Conservation (phyloP, 2,888 invertebrate genomes). For the Parascotia fuliginaria region DNA sequence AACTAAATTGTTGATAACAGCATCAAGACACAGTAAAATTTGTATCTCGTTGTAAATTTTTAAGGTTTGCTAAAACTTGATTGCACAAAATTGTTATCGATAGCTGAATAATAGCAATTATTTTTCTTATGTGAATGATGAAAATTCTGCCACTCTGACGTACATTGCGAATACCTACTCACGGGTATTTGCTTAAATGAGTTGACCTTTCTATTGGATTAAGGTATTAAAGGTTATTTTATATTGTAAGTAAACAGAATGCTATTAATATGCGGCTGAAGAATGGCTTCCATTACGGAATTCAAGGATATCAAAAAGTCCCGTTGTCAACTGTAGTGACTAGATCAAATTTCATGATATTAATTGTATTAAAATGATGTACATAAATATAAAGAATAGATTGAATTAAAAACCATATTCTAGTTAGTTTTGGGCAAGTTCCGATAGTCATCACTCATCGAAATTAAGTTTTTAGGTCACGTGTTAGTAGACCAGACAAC, state of each 20-base stretch:
- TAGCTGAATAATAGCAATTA: no score
- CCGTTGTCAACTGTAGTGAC: constrained; percentile 8
- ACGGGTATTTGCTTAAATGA: constrained; percentile 9
- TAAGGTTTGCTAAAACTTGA: no score
- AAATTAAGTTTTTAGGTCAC: no score
- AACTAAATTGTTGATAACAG: no score
- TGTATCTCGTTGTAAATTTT: no score
- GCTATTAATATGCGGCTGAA: constrained; percentile 19
- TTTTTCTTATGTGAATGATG: neutral
- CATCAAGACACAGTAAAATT: no score
- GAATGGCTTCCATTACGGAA: constrained; percentile 29
- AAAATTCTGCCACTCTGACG: neutral
- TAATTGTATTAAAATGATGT: neutral
- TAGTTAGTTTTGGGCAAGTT: no score
- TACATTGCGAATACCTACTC: neutral
- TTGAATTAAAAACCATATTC: no score
- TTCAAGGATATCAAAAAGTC: constrained; percentile 25
- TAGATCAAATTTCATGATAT: neutral
- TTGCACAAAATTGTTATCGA: no score
- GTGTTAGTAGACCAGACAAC: no score
- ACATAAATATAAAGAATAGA: neutral
- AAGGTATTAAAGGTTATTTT: constrained; percentile 28
- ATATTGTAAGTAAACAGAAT: constrained; percentile 7
- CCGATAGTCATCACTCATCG: no score
- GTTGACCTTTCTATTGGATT: constrained; percentile 24